These are phyloP conservation scores for Macroglossus sobrinus DNA, from an alignment of 2,113 vertebrate species.

Conservation along the genomic window DNA sequence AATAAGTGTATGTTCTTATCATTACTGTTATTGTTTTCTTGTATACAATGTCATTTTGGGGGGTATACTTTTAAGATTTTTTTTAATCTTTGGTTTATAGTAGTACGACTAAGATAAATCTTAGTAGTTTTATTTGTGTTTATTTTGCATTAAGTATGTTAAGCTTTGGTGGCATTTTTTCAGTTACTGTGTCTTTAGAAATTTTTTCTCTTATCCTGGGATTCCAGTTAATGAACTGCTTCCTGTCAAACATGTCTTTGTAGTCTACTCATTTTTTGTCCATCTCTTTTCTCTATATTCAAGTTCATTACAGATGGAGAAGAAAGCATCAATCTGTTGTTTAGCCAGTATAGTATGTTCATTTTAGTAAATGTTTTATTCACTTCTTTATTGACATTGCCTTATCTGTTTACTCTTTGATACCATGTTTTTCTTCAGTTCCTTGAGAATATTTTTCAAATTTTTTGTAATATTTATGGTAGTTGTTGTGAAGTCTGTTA, in stretches of 20 bases:
- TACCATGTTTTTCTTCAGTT: neutral
- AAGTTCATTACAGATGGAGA: neutral
- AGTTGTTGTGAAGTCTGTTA: neutral
- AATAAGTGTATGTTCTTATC: neutral
- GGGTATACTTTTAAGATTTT: neutral
- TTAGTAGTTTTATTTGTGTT: neutral
- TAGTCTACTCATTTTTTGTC: neutral
- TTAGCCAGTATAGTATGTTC: neutral
- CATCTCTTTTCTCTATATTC: neutral
- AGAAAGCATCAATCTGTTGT: neutral
- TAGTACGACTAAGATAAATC: neutral
- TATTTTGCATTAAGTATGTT: neutral
- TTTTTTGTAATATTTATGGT: neutral
- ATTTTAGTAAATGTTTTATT: neutral
- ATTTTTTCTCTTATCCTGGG: neutral
- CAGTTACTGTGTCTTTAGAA: neutral
- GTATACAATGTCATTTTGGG: neutral
- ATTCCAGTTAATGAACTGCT: neutral
- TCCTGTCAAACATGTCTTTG: neutral
- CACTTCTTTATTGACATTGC: neutral
- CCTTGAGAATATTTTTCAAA: neutral
- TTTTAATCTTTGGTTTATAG: neutral
- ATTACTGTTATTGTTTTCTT: neutral
- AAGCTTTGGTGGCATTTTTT: neutral
- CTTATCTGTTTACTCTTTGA: neutral